Evolutionary conservation across 2,888 invertebrate genomes (phyloP).

Genomic region (Brenthis daphne): DNA sequence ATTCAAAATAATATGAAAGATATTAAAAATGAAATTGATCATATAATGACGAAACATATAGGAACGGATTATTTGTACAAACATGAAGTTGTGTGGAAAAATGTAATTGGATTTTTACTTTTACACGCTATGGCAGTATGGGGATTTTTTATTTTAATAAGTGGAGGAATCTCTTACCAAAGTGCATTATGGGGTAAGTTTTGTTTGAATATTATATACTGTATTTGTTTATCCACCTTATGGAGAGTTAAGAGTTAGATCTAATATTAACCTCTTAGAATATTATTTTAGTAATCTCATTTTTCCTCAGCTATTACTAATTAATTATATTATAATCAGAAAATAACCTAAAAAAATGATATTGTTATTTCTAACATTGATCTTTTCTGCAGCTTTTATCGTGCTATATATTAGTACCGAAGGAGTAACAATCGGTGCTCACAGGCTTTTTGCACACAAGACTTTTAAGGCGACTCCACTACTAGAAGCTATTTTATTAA

Average conservation of each 20-base stretch:
- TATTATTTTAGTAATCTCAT: too few species aligned
- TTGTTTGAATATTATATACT: too few species aligned
- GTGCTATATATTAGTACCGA: constrained; percentile 52
- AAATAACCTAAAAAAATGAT: too few species aligned
- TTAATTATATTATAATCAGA: too few species aligned
- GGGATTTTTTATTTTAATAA: constrained; percentile 58
- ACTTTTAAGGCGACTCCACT: constrained; percentile 88
- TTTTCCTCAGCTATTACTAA: too few species aligned
- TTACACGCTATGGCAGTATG: constrained; percentile 78
- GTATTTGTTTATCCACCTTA: too few species aligned
- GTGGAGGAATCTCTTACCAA: constrained; percentile 50
- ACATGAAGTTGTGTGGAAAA: constrained; percentile 84
- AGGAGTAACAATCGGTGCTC: constrained; percentile 92
- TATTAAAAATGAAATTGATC: too few species aligned
- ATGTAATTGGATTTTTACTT: constrained; percentile 82
- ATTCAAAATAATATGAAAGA: too few species aligned
- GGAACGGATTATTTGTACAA: constrained; percentile 60
- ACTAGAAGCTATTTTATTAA: constrained; percentile 83
- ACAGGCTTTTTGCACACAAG: constrained; percentile 89
- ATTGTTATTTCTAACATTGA: too few species aligned
- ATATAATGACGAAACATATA: constrained; percentile 36
- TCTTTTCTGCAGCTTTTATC: constrained; percentile 13
- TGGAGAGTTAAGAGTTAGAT: too few species aligned
- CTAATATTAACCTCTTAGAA: too few species aligned
- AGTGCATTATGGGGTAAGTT: constrained; percentile 59